phyloP scores from a whole-genome alignment of 2,113 vertebrate genomes.

The Cyanoderma ruficeps region DNA sequence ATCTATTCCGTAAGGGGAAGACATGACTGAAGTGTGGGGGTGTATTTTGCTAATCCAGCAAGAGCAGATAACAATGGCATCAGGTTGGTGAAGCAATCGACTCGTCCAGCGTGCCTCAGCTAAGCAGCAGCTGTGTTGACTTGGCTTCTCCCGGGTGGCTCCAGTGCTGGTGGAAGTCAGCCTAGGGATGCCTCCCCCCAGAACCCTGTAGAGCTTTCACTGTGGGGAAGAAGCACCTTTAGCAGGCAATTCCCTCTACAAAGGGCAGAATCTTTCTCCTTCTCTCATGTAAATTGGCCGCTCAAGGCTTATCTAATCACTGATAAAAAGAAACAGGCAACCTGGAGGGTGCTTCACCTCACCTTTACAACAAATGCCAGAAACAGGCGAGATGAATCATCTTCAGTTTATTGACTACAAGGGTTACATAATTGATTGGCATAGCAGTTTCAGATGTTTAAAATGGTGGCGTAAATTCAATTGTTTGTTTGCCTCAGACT shows the following conservation, averaged over 20 bases:
- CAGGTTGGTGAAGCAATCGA: not conserved
- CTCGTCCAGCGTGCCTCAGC: not conserved
- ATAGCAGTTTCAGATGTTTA: not conserved
- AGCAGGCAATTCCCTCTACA: not conserved
- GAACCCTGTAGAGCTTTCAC: not conserved
- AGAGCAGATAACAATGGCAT: not conserved
- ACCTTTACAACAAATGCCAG: not conserved
- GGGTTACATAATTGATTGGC: not conserved
- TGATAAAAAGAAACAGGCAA: not conserved
- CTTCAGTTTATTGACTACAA: not conserved
- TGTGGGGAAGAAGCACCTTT: not conserved
- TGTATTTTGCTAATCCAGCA: not conserved
- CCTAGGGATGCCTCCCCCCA: not conserved
- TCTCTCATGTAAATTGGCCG: not conserved
- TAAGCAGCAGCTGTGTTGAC: not conserved
- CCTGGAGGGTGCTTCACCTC: not conserved
- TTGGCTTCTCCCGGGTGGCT: not conserved
- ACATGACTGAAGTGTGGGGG: fast-evolving
- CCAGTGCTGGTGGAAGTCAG: not conserved
- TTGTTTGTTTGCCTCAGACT: not conserved
- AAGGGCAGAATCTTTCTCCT: not conserved
- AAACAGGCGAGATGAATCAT: not conserved
- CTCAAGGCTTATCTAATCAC: not conserved
- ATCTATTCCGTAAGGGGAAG: not conserved
- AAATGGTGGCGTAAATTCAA: not conserved